Base-by-base conservation (phyloP, 1,140 invertebrate genomes). In the Nebria ingens region DNA sequence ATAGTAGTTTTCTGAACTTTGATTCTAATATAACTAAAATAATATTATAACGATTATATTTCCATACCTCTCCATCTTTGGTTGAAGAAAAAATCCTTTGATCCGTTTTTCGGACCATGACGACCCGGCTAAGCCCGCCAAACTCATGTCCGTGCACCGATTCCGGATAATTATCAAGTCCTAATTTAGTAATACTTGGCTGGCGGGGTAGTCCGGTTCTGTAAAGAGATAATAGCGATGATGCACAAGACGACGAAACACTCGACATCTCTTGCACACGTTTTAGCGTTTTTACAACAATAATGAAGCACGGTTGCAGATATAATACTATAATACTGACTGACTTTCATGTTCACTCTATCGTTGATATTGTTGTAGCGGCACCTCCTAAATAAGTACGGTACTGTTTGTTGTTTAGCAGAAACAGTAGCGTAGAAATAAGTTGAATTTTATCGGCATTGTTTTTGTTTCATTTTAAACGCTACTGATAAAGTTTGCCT, bases 91-190 rank as follows among this genome's bases (percentile, higher is more conserved):
- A 79, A 0, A 77, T 79, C 56, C 79, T 71, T 58, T 80, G 77
- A 63, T 81, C 79, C 20, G 78, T 80, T 70, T 81, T 81, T 53
- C 79, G 72, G 3, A 80, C 79, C 79, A 81, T 81, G 19, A 81
- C 77, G 55, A 81, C 79, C 62, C 79, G 67, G 57, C 78, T 79
- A 42, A 75, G 63, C 51, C 76, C 75, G 62, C 74, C 74, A 60
- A 75, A 76, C 59, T 80, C 78, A 62, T 81, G 79, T 12, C 77
- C 77, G 62, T 80, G 78, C 62, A 76, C 74, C 19, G 76, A 78
- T 54, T 65, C 21, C 19, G 13, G 22, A 13, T 29, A 53, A 45
- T 45, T 45, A 17, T 45, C 40, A 3, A 45, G 15, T 9, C 6
- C 40, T 4, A 45, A 12, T 45, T 17, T 45, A 11, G 40, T 45